These are phyloP conservation scores for Puffinus mauretanicus DNA, from an alignment of 2,113 vertebrate species.

Conservation along the genomic window DNA sequence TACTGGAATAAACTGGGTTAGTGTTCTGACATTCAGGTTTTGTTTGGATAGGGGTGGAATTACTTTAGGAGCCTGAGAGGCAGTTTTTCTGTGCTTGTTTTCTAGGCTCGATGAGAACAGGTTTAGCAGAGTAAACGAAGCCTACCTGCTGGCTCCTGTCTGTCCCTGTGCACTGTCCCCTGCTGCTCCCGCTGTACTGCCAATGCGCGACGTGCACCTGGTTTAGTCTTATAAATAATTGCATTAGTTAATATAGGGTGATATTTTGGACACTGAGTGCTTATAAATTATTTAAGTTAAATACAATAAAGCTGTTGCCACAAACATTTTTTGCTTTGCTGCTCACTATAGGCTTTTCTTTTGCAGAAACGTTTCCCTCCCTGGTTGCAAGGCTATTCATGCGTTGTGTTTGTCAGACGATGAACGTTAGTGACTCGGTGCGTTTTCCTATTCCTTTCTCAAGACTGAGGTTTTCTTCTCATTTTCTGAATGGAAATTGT, in stretches of 20 bases:
- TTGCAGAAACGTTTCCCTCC: not conserved
- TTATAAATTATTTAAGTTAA: not conserved
- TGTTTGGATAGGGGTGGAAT: not conserved
- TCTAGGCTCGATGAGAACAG: not conserved
- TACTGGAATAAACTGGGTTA: not conserved
- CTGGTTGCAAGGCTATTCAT: not conserved
- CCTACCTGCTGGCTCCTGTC: not conserved
- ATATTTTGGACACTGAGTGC: not conserved
- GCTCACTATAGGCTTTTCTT: rapidly evolving
- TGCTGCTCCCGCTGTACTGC: rapidly evolving
- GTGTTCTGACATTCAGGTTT: not conserved
- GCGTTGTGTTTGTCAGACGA: rapidly evolving
- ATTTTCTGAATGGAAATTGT: not conserved
- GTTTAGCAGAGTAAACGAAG: not conserved
- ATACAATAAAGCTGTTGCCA: rapidly evolving
- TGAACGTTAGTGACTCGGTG: rapidly evolving
- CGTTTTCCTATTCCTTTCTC: not conserved
- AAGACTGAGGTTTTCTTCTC: not conserved
- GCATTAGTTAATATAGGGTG: rapidly evolving
- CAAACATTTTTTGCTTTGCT: not conserved
- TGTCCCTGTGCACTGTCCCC: too few species aligned
- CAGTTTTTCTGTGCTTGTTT: not conserved
- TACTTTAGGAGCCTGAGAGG: not conserved
- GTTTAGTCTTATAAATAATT: not conserved
- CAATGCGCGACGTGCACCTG: rapidly evolving